Conservation (phyloP, 2,888 invertebrate genomes). For the Tenodera sinensis region DNA sequence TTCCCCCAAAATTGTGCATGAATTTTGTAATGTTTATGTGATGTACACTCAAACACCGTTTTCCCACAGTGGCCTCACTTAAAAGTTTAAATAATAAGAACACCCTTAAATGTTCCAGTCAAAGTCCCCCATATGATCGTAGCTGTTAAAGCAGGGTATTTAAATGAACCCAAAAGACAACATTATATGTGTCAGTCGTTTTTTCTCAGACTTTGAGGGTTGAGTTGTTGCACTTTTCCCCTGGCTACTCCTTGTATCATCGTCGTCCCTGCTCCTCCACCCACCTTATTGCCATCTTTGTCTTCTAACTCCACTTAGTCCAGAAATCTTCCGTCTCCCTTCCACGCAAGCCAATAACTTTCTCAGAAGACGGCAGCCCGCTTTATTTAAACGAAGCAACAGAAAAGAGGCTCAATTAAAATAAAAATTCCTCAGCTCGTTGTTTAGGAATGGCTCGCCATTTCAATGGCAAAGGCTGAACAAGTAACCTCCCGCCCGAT, state of each 20-base stretch:
- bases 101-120: too few relatives aligned
- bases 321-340: not conserved
- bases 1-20: too few relatives aligned
- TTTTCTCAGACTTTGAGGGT: not conserved
- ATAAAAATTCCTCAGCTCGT: conserved; percentile 24
- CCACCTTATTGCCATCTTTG: not conserved
- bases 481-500: not conserved
- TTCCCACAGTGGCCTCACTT: too few relatives aligned
- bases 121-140: too few relatives aligned
- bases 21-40: too few relatives aligned
- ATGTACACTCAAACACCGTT: too few relatives aligned
- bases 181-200: too few relatives aligned
- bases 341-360: conserved; percentile 16
- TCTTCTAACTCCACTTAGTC: not conserved
- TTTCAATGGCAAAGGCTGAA: conserved; percentile 22
- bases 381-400: conserved; percentile 26
- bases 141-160: too few relatives aligned
- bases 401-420: conserved; percentile 22
- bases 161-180: not conserved
- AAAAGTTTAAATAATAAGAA: too few relatives aligned
- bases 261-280: not conserved
- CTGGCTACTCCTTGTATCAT: not conserved
- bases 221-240: not conserved
- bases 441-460: conserved; percentile 23
- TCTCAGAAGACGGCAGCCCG: not conserved